These are phyloP conservation scores for Toxostoma redivivum DNA, from an alignment of 2,113 vertebrate species.

Conservation along the genomic window DNA sequence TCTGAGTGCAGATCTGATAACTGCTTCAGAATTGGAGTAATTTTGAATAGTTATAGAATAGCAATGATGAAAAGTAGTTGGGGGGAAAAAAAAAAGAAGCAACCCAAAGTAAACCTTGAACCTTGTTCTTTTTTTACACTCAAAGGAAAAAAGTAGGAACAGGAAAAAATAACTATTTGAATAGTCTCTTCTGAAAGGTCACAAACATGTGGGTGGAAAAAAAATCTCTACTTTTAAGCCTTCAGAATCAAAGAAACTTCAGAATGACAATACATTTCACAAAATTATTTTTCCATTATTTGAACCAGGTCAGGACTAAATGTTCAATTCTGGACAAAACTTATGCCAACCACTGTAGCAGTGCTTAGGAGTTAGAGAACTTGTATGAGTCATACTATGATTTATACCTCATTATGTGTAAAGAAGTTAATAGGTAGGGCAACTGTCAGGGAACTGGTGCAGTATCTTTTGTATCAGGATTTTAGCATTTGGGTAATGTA, in stretches of 20 bases:
- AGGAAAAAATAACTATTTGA: conserved; percentile 6
- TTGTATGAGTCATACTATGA: neutral
- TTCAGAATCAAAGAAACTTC: neutral
- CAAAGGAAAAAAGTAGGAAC: neutral
- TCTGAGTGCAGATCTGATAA: neutral
- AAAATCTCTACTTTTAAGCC: neutral
- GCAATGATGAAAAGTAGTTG: neutral
- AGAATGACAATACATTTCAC: neutral
- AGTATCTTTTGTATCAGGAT: neutral
- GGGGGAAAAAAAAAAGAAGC: too few relatives aligned
- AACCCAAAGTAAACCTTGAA: neutral
- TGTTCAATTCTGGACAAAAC: neutral
- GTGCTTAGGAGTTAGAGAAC: neutral
- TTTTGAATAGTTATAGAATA: neutral
- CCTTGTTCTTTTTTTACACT: neutral
- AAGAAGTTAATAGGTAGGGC: neutral
- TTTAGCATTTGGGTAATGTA: neutral
- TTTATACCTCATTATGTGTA: neutral
- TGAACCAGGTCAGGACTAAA: neutral
- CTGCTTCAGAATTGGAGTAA: neutral
- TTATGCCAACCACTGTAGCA: neutral
- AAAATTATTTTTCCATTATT: conserved; percentile 21
- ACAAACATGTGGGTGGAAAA: neutral
- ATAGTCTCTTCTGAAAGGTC: conserved; percentile 28
- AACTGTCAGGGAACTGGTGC: neutral